Base-by-base conservation (phyloP, 1,140 invertebrate species). In the Harpegnathos saltator region DNA sequence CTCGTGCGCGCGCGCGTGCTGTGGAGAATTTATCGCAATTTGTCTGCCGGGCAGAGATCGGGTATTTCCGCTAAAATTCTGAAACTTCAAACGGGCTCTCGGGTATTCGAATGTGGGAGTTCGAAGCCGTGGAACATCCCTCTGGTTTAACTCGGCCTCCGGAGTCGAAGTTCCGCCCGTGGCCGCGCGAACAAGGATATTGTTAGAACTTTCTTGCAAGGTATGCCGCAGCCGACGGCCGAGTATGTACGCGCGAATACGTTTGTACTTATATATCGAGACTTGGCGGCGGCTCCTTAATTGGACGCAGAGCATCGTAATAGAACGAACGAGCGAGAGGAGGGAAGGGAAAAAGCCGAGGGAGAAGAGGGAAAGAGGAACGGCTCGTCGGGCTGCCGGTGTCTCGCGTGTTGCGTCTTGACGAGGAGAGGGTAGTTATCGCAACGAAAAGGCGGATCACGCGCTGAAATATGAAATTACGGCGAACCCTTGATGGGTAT, bases 201-300 rank as follows among this genome's bases (percentile, higher is more conserved):
- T 90, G 89, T 90, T 90, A 84, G 88, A 90, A 90, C 88, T 90
- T 90, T 90, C 89, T 84, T 90, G 88, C 82, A 85, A 89, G 82
- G 86, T 89, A 89, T 88, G 85, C 85, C 82, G 61, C 83, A 82
- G 82, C 63, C 38, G 73, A 78, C 52, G 72, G n/a, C 50, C 56
- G 50, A 59, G 77, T 48, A 58, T 80, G 58, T 65, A 66, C 68
- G 44, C 63, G 38, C 38, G 38, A 33, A 44, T 84, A 85, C 62
- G 73, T 88, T 78, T 85, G 63, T 56, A 83, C 61, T 69, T 80
- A 80, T 48, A 80, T 71, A 71, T 71, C 75, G 48, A 33, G 9
- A 14, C 48, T 26, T 75, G 22, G 56, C 44, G 72, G 74, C 66
- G 81, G 73, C 74, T 74, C 74, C 85, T 87, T 87, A 87, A 87